These are phyloP conservation scores for Anguilla obscura DNA, from an alignment of 2,797 vertebrate species.

Conservation along the genomic window DNA sequence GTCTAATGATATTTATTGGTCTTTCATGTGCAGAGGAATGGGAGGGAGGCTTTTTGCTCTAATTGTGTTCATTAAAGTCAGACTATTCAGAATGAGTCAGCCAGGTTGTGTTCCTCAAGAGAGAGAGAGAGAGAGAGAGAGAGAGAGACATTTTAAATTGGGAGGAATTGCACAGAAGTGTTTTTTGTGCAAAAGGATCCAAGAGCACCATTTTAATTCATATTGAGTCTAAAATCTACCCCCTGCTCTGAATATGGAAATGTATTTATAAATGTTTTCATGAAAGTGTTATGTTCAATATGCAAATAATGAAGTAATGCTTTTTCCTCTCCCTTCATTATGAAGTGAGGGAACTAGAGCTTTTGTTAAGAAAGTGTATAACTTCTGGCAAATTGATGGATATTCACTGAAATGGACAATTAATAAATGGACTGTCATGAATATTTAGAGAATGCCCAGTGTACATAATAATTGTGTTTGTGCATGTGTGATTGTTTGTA, in stretches of 20 bases:
- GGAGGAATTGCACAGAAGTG: neutral
- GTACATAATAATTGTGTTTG: neutral
- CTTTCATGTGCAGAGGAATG: neutral
- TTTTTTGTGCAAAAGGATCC: neutral
- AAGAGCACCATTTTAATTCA: neutral
- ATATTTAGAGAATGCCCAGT: neutral
- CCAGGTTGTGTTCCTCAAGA: neutral
- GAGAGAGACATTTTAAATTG: slow-evolving; percentile 1
- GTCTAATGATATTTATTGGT: neutral
- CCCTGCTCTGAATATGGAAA: neutral
- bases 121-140: no score
- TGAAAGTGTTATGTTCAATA: neutral
- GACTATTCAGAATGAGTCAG: slow-evolving; percentile 1
- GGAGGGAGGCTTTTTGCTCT: neutral
- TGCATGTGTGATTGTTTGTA: neutral
- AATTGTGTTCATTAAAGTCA: slow-evolving; percentile 6
- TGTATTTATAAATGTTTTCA: neutral
- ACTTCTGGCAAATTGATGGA: neutral
- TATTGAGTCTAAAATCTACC: neutral
- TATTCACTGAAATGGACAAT: neutral
- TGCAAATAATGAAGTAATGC: neutral
- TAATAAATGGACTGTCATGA: neutral
- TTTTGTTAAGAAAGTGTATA: neutral
- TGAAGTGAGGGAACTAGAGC: neutral
- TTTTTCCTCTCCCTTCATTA: neutral